Evolutionary conservation across 2,797 vertebrate species (phyloP), one percentile per base, ranked within the genome.

Genomic region (Acomys russatus): DNA sequence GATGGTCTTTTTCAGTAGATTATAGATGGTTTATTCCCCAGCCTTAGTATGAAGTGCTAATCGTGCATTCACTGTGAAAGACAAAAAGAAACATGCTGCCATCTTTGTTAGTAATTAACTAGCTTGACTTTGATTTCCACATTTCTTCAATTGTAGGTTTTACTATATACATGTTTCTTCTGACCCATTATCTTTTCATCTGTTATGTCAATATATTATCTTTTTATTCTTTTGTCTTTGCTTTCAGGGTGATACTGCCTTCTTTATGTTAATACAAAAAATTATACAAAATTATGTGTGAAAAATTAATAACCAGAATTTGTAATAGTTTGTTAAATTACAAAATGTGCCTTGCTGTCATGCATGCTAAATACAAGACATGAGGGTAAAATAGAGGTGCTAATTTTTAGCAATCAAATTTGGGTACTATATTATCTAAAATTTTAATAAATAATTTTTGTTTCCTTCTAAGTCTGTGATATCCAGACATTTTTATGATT

Each of bases 1-100:
- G 96, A 98, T 97, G 97, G 97, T 97, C 97, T 97, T 97, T 98
- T 98, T 97, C 92, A 97, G 92, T 94, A 97, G 96, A 97, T 97
- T 97, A 95, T 98, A 94, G 96, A 95, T 91, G 91, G 96, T 95
- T 97, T 96, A 94, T 96, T 96, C 94, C 95, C 87, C 70, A 91
- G 88, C 90, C 92, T 97, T 90, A 90, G 94, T 97, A 97, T 93
- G 96, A 96, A 97, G 95, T 96, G 94, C 89, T 97, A 97, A 96
- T 97, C 96, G 92, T 95, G 89, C 86, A 88, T 95, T 97, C 96
- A 94, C 96, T 86, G 23, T 94, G 97, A 96, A 96, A 97, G 96
- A 97, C 92, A 95, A 96, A 96, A 97, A 95, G 96, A 83, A 96
- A 77, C 95, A 30, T 54, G 59, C 96, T 95, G 94, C 92, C 94